Conservation (phyloP, 2,797 vertebrate genomes). For the Fistularia commersonii region DNA sequence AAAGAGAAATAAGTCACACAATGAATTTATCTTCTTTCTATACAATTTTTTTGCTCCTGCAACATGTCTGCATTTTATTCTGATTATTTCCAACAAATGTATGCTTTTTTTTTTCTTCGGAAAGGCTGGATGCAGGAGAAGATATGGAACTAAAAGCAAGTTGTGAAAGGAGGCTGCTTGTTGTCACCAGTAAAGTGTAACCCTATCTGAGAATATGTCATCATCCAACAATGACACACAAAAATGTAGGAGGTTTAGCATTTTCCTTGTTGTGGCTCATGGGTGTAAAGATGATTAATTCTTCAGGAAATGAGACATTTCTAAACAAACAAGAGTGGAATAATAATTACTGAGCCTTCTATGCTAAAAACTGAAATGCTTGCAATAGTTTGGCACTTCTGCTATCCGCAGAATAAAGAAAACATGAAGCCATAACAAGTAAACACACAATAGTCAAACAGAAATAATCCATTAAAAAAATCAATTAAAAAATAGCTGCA, state of each 20-base stretch:
- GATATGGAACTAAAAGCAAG: neutral
- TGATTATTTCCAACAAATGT: conserved; percentile 3
- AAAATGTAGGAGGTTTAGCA: neutral
- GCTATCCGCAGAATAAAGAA: conserved; percentile 16
- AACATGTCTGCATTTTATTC: conserved; percentile 16
- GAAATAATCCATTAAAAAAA: conserved; percentile 20
- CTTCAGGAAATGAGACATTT: too few relatives aligned
- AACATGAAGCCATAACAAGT: conserved; percentile 27
- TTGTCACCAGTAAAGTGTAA: neutral
- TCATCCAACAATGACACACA: conserved; percentile 2
- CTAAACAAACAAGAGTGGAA: too few relatives aligned
- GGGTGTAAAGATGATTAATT: too few relatives aligned
- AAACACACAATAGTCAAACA: conserved; percentile 41
- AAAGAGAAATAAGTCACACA: conserved; percentile 1
- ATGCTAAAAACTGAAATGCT: too few relatives aligned
- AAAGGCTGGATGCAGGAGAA: conserved; percentile 20
- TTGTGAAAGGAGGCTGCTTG: conserved; percentile 1
- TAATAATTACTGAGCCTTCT: too few relatives aligned
- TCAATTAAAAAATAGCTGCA: conserved; percentile 60
- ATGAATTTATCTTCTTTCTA: neutral
- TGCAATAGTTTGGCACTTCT: conserved; percentile 48
- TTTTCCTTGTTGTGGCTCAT: too few relatives aligned
- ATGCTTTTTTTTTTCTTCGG: too few relatives aligned
- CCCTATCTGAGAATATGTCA: neutral
- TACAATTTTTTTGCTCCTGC: conserved; percentile 5